phyloP scores from a whole-genome alignment of 2,888 invertebrate species.

The Limnephilus rhombicus region DNA sequence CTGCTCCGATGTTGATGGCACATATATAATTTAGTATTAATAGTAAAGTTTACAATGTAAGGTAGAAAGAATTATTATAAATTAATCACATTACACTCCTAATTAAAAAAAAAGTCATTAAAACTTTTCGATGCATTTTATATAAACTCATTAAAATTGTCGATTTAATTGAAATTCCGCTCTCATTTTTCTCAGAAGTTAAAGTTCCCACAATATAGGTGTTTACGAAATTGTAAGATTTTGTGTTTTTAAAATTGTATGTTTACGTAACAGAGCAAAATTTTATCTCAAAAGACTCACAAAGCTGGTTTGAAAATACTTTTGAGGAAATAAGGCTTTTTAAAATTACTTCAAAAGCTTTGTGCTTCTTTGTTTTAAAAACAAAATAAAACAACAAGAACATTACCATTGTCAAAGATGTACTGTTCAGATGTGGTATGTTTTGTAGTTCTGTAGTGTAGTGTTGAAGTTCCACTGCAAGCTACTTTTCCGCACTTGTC shows the following conservation, averaged over 20 bases:
- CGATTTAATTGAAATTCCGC: background rate
- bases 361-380: background rate
- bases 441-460: background rate
- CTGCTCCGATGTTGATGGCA: background rate
- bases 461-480: background rate
- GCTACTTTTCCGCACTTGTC: background rate
- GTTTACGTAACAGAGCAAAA: background rate
- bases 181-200: background rate
- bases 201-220: too few relatives aligned
- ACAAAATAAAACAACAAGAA: background rate
- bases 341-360: too few relatives aligned
- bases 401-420: background rate
- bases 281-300: background rate
- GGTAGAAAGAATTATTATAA: background rate
- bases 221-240: background rate
- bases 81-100: background rate
- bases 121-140: background rate
- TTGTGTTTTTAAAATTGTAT: background rate
- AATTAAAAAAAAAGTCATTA: background rate
- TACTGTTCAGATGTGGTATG: background rate
- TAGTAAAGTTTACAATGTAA: background rate
- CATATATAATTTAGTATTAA: background rate
- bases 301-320: background rate
- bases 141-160: background rate
- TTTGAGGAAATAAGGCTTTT: too few relatives aligned